Base-by-base conservation (phyloP, 64 coral and sea anemone genomes). In the Astreopora myriophthalma region DNA sequence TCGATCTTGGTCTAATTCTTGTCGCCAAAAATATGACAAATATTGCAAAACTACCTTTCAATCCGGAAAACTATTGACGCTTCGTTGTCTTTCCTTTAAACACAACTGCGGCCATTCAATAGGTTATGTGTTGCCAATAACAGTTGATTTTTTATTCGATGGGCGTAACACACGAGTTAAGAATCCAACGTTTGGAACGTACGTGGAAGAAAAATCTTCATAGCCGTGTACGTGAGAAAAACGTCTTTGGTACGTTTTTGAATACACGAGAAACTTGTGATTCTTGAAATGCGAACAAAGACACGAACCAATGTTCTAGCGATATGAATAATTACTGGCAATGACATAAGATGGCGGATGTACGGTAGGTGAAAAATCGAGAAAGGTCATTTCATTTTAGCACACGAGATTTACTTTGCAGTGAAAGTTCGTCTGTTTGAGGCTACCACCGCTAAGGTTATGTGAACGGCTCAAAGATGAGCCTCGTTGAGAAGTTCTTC, bases 271-370 rank as follows among this genome's bases (percentile, higher is more conserved):
- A 51, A 85, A 85, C 79, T 84, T 70, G 34, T 76, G 72, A 73
- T 76, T 86, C 68, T 61, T 67, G 57, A 74, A 85, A 92, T 73
- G 84, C 20, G 90, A 92, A 92, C 79, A 83, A 83, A 83, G 79
- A 57, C 79, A 92, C 90, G 84, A 92, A 92, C 67, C 52, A 92
- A 74, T 92, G 69, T 84, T 92, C 71, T 86, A 67, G 55, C 51
- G 72, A 70, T 76, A 92, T 92, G 90, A 92, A 92, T 92, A 92
- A 92, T 92, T 92, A 92, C 90, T 92, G 49, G 80, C 48, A 85
- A 91, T 78, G 89, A 71, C 63, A 76, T 85, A 92, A 65, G 73
- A 85, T 71, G 79, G 67, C 79, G 52, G 90, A 73, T 44, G 65
- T 14, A 86, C 55, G 70, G 55, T 64, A n/a, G 32, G 79, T 83